Conservation (phyloP, 2,888 invertebrate species). For the Rosalia funebris region DNA sequence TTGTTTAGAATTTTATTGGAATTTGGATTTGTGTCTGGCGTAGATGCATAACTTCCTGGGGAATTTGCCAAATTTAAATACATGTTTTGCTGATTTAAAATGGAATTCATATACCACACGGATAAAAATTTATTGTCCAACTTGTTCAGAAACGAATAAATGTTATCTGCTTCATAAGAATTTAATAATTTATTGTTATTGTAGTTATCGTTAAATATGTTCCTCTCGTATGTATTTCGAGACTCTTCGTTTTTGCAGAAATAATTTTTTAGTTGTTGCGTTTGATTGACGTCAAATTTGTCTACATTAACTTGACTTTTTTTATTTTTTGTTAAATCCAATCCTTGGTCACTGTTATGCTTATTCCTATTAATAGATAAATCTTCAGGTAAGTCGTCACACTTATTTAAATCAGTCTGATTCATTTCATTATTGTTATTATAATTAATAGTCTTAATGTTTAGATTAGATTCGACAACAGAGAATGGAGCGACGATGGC, state of each 20-base stretch:
- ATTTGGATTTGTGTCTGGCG: constrained; percentile 39
- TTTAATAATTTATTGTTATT: constrained; percentile 45
- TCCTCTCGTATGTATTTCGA: constrained; percentile 62
- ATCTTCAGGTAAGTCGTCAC: constrained; percentile 64
- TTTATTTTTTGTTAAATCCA: constrained; percentile 49
- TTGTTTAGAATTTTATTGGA: constrained; percentile 61
- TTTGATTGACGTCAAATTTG: constrained; percentile 46
- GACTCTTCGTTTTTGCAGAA: constrained; percentile 57
- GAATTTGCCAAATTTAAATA: constrained; percentile 50
- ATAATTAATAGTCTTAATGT: constrained; percentile 39
- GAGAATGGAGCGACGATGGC: constrained; percentile 67
- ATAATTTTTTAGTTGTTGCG: constrained; percentile 56
- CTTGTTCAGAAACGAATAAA: constrained; percentile 62
- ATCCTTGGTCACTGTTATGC: constrained; percentile 41
- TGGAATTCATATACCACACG: constrained; percentile 63
- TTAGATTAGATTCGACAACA: constrained; percentile 47
- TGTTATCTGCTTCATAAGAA: constrained; percentile 56
- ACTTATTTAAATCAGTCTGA: constrained; percentile 42
- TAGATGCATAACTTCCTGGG: constrained; percentile 31
- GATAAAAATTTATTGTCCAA: constrained; percentile 64
- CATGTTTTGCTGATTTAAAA: constrained; percentile 54
- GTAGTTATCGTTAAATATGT: constrained; percentile 57
- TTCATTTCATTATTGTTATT: constrained; percentile 45
- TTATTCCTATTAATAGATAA: constrained; percentile 54
- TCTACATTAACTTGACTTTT: constrained; percentile 35